A percentile compares a stretch with the other conserved stretches of the same genome.
phyloP scores from a whole-genome alignment of 2,888 invertebrate genomes.

The Mycalesis mineus region DNA sequence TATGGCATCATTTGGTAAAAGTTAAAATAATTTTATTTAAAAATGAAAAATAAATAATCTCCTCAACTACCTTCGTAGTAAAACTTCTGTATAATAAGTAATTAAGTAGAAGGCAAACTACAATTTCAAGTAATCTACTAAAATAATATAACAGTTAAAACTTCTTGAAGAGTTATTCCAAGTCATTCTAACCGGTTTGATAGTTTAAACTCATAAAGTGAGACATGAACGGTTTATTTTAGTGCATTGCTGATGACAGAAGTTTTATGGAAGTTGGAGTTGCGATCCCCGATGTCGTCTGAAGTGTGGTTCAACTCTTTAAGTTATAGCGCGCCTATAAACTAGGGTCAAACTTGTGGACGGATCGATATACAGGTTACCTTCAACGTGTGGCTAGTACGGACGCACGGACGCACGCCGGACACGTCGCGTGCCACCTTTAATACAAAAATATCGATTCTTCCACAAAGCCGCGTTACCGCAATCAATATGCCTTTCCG shows the following conservation, averaged over 20 bases:
- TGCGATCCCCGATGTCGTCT: slow-evolving; percentile 39
- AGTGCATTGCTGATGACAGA: slow-evolving; percentile 11
- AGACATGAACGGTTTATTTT: slow-evolving; percentile 6
- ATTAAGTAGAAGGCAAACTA: not conserved
- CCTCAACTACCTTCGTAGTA: too few species aligned
- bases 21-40: too few species aligned
- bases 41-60: too few species aligned
- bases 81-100: too few species aligned
- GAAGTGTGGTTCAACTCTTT: slow-evolving; percentile 42
- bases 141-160: not conserved
- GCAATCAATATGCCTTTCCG: slow-evolving; percentile 78
- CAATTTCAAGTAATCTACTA: not conserved
- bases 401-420: slow-evolving; percentile 55
- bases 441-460: slow-evolving; percentile 77
- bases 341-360: slow-evolving; percentile 64
- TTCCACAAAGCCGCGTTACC: slow-evolving; percentile 75
- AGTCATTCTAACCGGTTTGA: not conserved
- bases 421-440: slow-evolving; percentile 75
- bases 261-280: slow-evolving; percentile 19
- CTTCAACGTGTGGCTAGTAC: slow-evolving; percentile 33
- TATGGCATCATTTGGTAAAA: too few species aligned
- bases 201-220: not conserved
- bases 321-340: slow-evolving; percentile 63
- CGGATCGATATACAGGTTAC: slow-evolving; percentile 68
- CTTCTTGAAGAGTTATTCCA: not conserved